Percentiles rank a stretch among this genome's conserved stretches.
phyloP scores from a whole-genome alignment of 1,140 invertebrate species.

The Reticulitermes speratus region DNA sequence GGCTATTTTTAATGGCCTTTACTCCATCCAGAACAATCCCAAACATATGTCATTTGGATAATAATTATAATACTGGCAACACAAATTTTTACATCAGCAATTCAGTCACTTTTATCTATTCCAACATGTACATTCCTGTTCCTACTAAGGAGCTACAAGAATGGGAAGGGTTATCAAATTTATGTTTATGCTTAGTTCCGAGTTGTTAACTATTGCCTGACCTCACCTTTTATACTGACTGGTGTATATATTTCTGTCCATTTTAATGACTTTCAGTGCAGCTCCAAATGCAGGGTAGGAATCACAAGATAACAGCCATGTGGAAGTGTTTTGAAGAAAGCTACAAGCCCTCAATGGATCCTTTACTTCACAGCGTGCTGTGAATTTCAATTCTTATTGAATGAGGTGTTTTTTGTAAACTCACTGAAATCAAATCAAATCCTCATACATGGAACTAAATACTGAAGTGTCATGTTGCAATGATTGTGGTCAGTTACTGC shows the following conservation, averaged over 20 bases:
- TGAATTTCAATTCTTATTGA: slow-evolving; percentile 16
- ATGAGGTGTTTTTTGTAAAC: neutral
- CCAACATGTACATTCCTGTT: neutral
- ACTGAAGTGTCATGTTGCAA: too few relatives aligned
- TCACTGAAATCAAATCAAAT: slow-evolving; percentile 3
- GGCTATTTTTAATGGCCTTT: too few relatives aligned
- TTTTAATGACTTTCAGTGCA: neutral
- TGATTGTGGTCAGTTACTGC: too few relatives aligned
- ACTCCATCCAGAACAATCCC: too few relatives aligned
- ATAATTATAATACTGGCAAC: too few relatives aligned
- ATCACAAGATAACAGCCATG: neutral
- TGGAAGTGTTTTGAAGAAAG: neutral
- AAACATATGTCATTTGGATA: too few relatives aligned
- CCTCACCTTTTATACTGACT: neutral
- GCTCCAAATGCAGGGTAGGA: neutral
- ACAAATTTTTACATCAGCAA: too few relatives aligned
- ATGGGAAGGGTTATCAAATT: neutral
- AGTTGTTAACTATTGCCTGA: neutral
- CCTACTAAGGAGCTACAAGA: slow-evolving; percentile 7
- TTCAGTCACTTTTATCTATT: too few relatives aligned
- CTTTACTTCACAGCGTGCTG: neutral
- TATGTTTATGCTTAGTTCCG: neutral
- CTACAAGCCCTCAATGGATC: neutral
- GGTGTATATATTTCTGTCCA: slow-evolving; percentile 1
- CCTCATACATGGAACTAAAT: too few relatives aligned